Percentiles rank a stretch among this genome's conserved stretches.
Evolutionary conservation across 2,113 vertebrate species (phyloP).

Genomic region (Zosterops lateralis): DNA sequence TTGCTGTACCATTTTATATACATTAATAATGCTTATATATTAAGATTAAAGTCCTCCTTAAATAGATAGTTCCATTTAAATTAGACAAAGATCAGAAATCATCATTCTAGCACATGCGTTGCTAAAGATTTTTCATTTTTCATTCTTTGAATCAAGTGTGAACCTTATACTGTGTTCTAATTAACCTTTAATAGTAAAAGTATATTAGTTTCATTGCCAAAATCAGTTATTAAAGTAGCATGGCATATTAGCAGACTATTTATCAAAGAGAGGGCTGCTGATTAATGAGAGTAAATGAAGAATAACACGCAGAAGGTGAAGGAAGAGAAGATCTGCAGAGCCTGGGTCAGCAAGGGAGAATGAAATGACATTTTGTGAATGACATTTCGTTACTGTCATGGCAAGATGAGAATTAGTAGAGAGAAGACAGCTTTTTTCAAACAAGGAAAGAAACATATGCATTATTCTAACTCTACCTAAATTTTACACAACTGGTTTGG

Average conservation of each 20-base stretch:
- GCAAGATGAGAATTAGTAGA: not conserved
- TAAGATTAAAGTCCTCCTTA: not conserved
- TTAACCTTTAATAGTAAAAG: not conserved
- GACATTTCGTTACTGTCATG: not conserved
- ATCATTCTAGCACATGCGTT: not conserved
- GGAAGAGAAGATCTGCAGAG: not conserved
- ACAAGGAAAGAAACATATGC: not conserved
- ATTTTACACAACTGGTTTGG: not conserved
- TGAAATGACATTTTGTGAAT: not conserved
- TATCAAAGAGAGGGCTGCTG: not conserved
- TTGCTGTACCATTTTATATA: not conserved
- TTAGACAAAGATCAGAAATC: not conserved
- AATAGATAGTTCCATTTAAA: not conserved
- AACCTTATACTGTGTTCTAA: not conserved
- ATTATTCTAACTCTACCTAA: not conserved
- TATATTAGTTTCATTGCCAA: not conserved
- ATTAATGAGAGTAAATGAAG: not conserved
- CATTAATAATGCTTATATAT: accelerated
- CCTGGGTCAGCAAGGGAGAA: not conserved
- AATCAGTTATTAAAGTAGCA: not conserved
- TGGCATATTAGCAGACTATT: not conserved
- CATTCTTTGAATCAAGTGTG: not conserved
- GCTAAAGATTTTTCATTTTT: not conserved
- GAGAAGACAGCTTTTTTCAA: not conserved
- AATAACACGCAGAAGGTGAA: not conserved